A percentile compares a stretch with the other conserved stretches of the same genome.
phyloP scores from a whole-genome alignment of 2,113 vertebrate species.

The Boulengeromyrus knoepffleri region DNA sequence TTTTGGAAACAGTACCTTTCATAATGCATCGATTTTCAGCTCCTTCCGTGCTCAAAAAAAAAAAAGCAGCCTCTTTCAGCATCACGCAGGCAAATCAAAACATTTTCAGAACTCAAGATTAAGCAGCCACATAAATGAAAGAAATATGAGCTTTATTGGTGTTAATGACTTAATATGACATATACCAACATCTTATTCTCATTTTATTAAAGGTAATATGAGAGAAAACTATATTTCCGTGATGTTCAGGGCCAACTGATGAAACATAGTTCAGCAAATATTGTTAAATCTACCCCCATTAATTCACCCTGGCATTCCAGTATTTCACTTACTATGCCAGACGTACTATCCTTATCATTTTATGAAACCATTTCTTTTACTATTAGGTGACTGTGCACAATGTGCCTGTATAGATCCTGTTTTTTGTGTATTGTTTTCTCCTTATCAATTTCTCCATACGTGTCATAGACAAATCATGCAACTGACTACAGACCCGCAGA shows the following conservation, averaged over 20 bases:
- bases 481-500: not conserved
- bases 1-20: not conserved
- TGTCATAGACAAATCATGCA: not conserved
- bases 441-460: not conserved
- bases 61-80: not conserved
- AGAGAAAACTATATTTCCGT: not conserved
- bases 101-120: not conserved
- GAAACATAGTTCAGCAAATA: not conserved
- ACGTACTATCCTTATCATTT: not conserved
- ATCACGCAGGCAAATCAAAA: not conserved
- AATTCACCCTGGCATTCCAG: not conserved
- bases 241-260: not conserved
- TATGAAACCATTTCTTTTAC: not conserved
- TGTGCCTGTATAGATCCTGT: not conserved
- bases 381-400: not conserved
- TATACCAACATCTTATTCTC: not conserved
- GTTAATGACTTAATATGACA: slow-evolving; percentile 2
- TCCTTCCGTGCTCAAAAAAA: not conserved
- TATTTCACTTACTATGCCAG: not conserved
- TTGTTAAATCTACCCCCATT: not conserved
- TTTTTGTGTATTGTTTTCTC: not conserved
- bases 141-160: not conserved
- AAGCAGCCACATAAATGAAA: not conserved
- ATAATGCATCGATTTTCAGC: not conserved
- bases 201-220: not conserved